A percentile compares a stretch with the other conserved stretches of the same genome.
These are phyloP conservation scores for Samia ricini DNA, from an alignment of 1,140 invertebrate species.

Conservation along the genomic window DNA sequence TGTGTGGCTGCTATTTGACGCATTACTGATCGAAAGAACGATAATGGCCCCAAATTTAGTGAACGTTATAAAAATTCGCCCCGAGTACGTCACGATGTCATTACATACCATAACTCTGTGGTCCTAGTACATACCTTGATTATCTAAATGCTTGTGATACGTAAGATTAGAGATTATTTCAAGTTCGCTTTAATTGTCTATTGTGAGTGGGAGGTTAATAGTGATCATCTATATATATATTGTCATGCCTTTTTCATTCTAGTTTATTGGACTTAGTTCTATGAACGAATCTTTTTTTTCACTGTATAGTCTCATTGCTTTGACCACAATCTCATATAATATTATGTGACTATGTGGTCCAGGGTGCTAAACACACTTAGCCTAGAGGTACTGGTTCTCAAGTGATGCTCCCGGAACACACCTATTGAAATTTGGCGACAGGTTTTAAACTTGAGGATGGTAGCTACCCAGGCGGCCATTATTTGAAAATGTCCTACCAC, in stretches of 20 bases:
- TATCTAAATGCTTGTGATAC: conserved; percentile 49
- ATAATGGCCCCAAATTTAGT: conserved; percentile 59
- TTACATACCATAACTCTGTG: conserved; percentile 47
- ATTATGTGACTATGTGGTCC: no score
- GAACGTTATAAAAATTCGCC: conserved; percentile 63
- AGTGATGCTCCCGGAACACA: no score
- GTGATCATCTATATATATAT: no score
- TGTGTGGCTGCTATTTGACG: conserved; percentile 61
- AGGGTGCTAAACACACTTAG: no score
- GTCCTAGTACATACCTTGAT: conserved; percentile 45
- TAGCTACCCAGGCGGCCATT: no score
- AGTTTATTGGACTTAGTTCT: neutral
- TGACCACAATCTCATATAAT: no score
- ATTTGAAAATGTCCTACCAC: no score
- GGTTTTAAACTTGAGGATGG: no score
- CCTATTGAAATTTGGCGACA: no score
- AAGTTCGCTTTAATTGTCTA: conserved; percentile 41
- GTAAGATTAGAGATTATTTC: conserved; percentile 33
- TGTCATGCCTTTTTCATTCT: conserved; percentile 20
- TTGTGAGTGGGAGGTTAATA: conserved; percentile 38
- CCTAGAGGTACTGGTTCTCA: no score
- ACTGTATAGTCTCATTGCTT: no score
- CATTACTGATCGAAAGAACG: conserved; percentile 58
- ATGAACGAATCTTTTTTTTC: no score
- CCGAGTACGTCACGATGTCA: conserved; percentile 57